Evolutionary conservation across 2,113 vertebrate genomes (phyloP).

Genomic region (Gallinago undulata): DNA sequence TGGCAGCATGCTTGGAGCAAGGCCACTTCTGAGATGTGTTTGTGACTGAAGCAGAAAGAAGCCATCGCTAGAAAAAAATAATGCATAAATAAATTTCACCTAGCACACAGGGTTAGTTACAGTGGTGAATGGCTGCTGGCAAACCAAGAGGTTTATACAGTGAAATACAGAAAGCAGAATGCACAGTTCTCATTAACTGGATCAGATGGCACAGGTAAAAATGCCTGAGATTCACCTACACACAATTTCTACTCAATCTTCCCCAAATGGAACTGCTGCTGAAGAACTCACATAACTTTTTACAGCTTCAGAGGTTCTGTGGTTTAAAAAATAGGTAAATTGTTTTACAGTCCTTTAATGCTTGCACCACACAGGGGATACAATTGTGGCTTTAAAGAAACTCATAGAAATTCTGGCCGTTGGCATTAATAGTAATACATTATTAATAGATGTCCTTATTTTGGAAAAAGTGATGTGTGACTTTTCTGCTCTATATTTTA

Average conservation of each 20-base stretch:
- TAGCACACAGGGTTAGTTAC: background rate
- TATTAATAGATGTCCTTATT: accelerated
- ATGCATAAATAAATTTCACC: background rate
- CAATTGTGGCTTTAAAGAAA: background rate
- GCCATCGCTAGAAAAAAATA: background rate
- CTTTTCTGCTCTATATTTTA: background rate
- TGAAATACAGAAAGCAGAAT: background rate
- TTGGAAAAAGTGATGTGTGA: background rate
- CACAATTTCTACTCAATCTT: background rate
- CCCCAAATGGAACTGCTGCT: background rate
- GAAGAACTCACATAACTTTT: accelerated
- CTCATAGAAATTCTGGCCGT: background rate
- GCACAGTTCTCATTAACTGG: background rate
- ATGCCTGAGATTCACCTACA: background rate
- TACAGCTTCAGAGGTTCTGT: background rate
- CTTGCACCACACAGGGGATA: background rate
- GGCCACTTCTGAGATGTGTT: background rate
- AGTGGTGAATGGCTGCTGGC: background rate
- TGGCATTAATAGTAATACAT: background rate
- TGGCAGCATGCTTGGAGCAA: background rate
- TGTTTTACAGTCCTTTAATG: background rate
- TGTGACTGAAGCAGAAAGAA: background rate
- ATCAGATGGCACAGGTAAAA: background rate
- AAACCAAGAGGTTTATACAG: background rate
- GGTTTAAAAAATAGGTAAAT: background rate